Evolutionary conservation across 2,113 vertebrate genomes (phyloP).

Genomic region (Ochotona curzoniae): DNA sequence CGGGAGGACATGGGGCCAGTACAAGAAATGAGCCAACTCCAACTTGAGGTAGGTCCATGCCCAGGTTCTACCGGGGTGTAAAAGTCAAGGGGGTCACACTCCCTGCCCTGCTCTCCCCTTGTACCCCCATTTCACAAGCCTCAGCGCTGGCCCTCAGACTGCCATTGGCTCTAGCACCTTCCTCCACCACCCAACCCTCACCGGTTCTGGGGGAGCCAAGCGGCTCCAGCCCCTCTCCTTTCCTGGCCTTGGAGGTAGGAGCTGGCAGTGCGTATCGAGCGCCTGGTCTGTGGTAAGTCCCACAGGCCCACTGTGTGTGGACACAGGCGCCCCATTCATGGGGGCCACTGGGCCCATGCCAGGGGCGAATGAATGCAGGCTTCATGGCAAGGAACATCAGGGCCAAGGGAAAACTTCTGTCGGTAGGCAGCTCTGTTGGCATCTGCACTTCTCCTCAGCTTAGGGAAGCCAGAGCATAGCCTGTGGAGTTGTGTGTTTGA

Average conservation of each 20-base stretch:
- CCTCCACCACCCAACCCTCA: not conserved
- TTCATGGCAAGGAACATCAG: not conserved
- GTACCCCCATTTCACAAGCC: not conserved
- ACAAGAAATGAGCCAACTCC: not conserved
- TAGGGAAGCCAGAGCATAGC: not conserved
- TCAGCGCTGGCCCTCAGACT: not conserved
- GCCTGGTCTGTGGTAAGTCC: not conserved
- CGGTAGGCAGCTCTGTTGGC: no score
- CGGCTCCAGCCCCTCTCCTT: not conserved
- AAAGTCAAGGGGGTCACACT: not conserved
- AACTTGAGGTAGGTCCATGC: not conserved
- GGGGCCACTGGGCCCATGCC: conserved; percentile 48
- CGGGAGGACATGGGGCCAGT: not conserved
- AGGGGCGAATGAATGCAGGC: conserved; percentile 33
- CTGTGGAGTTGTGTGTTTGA: not conserved
- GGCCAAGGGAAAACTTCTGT: not conserved
- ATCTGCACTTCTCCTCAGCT: conserved; percentile 10
- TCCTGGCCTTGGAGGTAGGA: not conserved
- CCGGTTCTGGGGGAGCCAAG: no score
- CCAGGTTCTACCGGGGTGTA: not conserved
- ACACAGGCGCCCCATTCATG: conserved; percentile 76
- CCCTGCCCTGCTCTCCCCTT: not conserved
- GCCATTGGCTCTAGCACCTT: not conserved
- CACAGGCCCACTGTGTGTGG: conserved; percentile 8
- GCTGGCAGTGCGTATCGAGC: conserved; percentile 28